Percentiles rank a stretch among this genome's conserved stretches.
Conservation (phyloP, 2,113 vertebrate genomes). For the Microcebus tavaratra region DNA sequence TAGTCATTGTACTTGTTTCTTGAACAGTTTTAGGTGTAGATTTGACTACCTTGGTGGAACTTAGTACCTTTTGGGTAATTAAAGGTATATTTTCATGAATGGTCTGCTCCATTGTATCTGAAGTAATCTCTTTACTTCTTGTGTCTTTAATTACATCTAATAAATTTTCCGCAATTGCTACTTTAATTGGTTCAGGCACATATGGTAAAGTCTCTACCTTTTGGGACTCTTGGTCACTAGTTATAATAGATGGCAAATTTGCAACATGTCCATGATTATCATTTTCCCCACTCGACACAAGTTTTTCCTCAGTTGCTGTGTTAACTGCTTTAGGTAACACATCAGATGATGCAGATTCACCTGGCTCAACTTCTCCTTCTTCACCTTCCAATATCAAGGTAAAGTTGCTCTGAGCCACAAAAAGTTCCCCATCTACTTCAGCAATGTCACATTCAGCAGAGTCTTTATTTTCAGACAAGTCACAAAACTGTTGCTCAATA, state of each 20-base stretch:
- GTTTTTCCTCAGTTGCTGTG: constrained; percentile 46
- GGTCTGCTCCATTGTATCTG: constrained; percentile 79
- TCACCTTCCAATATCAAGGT: constrained; percentile 93
- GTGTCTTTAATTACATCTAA: constrained; percentile 85
- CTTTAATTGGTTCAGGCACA: constrained; percentile 86
- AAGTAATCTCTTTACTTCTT: constrained; percentile 85
- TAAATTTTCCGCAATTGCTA: constrained; percentile 85
- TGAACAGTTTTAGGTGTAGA: constrained; percentile 53
- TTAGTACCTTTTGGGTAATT: constrained; percentile 73
- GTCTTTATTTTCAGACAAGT: constrained; percentile 81
- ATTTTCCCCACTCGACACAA: constrained; percentile 7
- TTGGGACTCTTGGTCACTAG: constrained; percentile 78
- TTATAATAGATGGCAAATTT: constrained; percentile 74
- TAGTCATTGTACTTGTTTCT: constrained; percentile 67
- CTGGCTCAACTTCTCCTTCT: constrained; percentile 83
- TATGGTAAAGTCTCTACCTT: constrained; percentile 82
- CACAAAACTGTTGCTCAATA: constrained; percentile 82
- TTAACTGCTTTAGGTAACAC: constrained; percentile 50
- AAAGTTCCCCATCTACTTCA: constrained; percentile 83
- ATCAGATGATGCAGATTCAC: constrained; percentile 50
- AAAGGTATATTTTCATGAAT: constrained; percentile 75
- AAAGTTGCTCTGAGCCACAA: constrained; percentile 86
- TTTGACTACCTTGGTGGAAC: constrained; percentile 63
- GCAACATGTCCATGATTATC: constrained; percentile 62
- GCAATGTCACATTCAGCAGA: constrained; percentile 75